Base-by-base conservation (phyloP, 2,888 invertebrate species). In the Meiosimyza decipiens region DNA sequence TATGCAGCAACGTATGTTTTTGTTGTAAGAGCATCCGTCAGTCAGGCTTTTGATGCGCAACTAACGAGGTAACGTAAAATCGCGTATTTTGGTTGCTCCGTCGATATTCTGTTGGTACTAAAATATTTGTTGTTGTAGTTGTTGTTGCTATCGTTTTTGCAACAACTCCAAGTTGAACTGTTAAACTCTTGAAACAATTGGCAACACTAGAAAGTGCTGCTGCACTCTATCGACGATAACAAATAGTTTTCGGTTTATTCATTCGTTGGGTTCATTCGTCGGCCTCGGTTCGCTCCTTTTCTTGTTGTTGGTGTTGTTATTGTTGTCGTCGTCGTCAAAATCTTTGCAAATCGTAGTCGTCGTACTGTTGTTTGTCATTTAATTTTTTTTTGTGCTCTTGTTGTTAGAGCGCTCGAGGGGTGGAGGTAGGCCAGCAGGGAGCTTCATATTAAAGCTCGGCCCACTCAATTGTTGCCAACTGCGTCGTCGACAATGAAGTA, bases 11-110 rank as follows among this genome's bases (percentile, higher is more conserved):
- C 52, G 15, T 18, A 63, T 70, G 60, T 51, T 22, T 62, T 52
- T 62, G 70, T 52, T 70, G 62, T 47, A 54, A 6, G 55, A 63
- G 70, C 75, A 76, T 74, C 71, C 75, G 71, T 74, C 76, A 74
- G 75, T 75, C 76, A 75, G 73, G 76, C 75, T 73, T 77, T 76
- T 73, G 75, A 77, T 76, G 77, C 75, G 77, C 76, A 74, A 73
- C 73, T 66, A 72, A 74, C 76, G 75, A 74, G 74, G 74, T 74
- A 77, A 74, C 75, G 76, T 75, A 66, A 40, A 59, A 65, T 59
- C 64, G 71, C 71, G 65, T 65, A 50, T 40, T 49, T 55, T 22
- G 22, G 13, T 28, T 60, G 33, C 28, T 33, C 60, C 13, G 15
- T 28, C 15, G 18, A 15, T 50, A 18, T 13, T 28, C 50, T 64